Evolutionary conservation across 2,888 invertebrate species (phyloP).

Genomic region (Orchesella flavescens): DNA sequence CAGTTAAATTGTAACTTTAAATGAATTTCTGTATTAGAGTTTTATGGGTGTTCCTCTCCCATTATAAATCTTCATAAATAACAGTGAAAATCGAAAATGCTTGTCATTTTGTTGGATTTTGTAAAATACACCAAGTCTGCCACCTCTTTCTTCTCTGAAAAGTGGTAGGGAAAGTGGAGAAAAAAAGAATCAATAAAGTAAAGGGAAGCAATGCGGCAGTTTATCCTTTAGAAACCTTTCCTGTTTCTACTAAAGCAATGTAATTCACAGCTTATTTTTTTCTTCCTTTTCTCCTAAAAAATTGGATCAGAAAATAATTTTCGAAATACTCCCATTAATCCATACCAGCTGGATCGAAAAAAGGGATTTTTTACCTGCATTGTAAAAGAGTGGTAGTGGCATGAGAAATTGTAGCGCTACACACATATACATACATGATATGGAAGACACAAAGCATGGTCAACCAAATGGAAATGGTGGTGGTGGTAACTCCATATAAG

Average conservation of each 20-base stretch:
- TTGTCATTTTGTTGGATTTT: conserved; percentile 58
- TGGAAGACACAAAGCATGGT: background rate
- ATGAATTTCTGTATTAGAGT: conserved; percentile 59
- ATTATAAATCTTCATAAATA: conserved; percentile 63
- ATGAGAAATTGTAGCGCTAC: no score
- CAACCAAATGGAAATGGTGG: no score
- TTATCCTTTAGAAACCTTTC: conserved; percentile 35
- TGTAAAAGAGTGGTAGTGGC: background rate
- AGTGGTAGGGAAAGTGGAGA: conserved; percentile 10
- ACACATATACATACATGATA: no score
- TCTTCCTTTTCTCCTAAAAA: conserved; percentile 56
- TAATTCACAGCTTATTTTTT: conserved; percentile 60
- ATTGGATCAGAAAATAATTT: conserved; percentile 63
- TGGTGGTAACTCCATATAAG: no score
- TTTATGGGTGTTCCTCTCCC: conserved; percentile 55
- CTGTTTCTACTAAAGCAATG: conserved; percentile 41
- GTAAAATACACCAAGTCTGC: conserved; percentile 26
- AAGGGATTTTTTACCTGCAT: conserved; percentile 32
- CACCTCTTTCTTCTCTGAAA: background rate
- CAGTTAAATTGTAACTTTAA: conserved; percentile 26
- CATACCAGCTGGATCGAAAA: conserved; percentile 43
- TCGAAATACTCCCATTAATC: conserved; percentile 57
- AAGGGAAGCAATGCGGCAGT: conserved; percentile 55
- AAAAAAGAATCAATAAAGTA: conserved; percentile 49
- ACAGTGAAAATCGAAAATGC: conserved; percentile 41